Conservation (phyloP, 2,113 vertebrate genomes). For the Dromas ardeola region DNA sequence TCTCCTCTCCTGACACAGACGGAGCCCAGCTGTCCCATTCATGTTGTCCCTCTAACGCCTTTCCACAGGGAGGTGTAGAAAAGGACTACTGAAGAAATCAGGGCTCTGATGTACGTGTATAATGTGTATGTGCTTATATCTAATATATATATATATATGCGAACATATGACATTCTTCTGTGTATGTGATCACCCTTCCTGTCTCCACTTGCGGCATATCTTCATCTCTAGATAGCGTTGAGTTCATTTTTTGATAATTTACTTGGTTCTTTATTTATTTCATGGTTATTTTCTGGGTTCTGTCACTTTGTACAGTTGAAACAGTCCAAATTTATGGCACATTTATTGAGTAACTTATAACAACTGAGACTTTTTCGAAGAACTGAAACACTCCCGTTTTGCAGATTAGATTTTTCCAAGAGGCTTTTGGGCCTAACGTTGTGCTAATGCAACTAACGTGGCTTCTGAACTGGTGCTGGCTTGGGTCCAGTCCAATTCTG, state of each 20-base stretch:
- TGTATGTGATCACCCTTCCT: neutral
- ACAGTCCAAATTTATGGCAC: neutral
- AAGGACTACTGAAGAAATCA: neutral
- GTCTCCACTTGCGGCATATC: neutral
- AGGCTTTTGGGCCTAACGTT: neutral
- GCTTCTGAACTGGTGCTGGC: neutral
- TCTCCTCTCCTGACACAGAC: neutral
- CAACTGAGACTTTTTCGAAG: neutral
- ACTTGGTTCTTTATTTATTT: neutral
- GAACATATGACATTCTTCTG: neutral
- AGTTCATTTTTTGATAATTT: neutral
- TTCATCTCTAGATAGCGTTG: neutral
- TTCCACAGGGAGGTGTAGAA: neutral
- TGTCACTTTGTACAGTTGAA: neutral
- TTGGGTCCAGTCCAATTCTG: neutral
- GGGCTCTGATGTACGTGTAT: neutral
- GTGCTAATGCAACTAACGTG: neutral
- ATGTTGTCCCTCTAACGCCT: neutral
- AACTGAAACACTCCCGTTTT: neutral
- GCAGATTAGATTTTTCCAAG: neutral
- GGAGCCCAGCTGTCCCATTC: neutral
- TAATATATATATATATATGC: neutral
- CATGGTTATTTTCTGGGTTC: neutral
- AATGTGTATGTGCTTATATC: neutral
- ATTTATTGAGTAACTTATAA: neutral